Conservation (phyloP, 2,888 invertebrate species). For the Aleiodes testaceus region DNA sequence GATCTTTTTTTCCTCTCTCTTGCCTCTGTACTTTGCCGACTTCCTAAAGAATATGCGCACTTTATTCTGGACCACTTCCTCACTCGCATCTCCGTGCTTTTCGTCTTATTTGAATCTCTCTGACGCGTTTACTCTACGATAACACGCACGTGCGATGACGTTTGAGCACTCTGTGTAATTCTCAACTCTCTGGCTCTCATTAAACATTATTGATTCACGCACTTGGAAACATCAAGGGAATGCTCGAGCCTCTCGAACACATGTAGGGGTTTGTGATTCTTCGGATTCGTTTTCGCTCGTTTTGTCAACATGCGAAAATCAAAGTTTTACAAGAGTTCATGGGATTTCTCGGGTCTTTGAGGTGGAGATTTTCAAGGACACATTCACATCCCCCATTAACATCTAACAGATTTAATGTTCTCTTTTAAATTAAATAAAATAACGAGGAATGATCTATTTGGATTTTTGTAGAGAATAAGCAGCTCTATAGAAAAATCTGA, state of each 20-base stretch:
- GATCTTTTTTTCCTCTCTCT: conserved; percentile 55
- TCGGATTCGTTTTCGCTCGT: neutral
- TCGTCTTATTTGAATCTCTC: conserved; percentile 11
- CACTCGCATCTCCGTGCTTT: neutral
- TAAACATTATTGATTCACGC: conserved; percentile 34
- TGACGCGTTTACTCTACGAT: conserved; percentile 24
- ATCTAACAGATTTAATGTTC: too few species aligned
- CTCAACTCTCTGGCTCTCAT: conserved; percentile 24
- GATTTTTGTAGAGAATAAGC: too few species aligned
- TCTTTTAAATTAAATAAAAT: too few species aligned
- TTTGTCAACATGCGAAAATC: conserved; percentile 4
- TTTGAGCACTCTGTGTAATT: conserved; percentile 19
- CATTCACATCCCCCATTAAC: too few species aligned
- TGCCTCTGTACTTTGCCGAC: conserved; percentile 64
- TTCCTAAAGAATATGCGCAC: conserved; percentile 16
- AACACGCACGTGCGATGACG: conserved; percentile 42
- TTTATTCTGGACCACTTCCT: conserved; percentile 24
- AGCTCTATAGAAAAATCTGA: too few species aligned
- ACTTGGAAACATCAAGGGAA: conserved; percentile 30
- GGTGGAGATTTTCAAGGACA: neutral
- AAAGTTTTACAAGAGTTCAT: neutral
- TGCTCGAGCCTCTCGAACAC: conserved; percentile 16
- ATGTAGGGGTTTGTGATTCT: conserved; percentile 15
- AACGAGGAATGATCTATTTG: too few species aligned
- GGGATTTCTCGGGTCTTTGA: too few species aligned